Percentiles rank a stretch among this genome's conserved stretches.
These are phyloP conservation scores for Poecilia gillii DNA, from an alignment of 2,797 vertebrate genomes.

Conservation along the genomic window DNA sequence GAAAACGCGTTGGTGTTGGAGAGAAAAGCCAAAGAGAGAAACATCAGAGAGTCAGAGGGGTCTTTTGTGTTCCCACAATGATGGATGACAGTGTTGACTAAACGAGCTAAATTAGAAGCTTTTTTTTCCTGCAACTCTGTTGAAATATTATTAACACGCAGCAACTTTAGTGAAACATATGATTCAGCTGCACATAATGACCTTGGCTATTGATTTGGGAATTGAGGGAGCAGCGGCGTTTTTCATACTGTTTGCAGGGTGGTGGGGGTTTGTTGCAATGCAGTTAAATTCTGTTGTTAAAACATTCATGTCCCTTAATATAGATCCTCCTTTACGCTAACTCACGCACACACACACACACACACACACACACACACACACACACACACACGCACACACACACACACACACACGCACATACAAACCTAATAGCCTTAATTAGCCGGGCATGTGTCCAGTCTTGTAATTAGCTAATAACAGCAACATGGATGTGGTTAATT, in stretches of 20 bases:
- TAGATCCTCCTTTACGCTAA: conserved; percentile 28
- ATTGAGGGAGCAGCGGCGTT: conserved; percentile 35
- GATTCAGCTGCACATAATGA: conserved; percentile 77
- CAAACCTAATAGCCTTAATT: conserved; percentile 87
- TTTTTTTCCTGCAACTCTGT: conserved; percentile 73
- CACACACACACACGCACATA: conserved; percentile 46
- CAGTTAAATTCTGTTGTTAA: conserved; percentile 66
- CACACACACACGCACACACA: conserved; percentile 13
- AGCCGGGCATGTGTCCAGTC: conserved; percentile 95
- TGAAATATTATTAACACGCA: conserved; percentile 78
- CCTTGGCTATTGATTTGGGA: conserved; percentile 78
- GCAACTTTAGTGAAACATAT: conserved; percentile 77
- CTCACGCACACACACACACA: conserved; percentile 32
- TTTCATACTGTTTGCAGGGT: conserved; percentile 28
- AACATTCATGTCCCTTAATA: conserved; percentile 58
- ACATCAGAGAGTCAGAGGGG: conserved; percentile 59
- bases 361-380: conserved; percentile 31
- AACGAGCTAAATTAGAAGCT: conserved; percentile 76
- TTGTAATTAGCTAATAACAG: conserved; percentile 98
- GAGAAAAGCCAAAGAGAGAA: conserved; percentile 42
- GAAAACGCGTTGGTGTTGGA: conserved; percentile 13
- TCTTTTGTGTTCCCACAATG: conserved; percentile 72
- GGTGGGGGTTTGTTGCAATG: conserved; percentile 53
- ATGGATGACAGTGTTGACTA: conserved; percentile 78
- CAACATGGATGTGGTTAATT: conserved; percentile 94